These are phyloP conservation scores for Terrapene triunguis DNA, from an alignment of 2,113 vertebrate species.

Conservation along the genomic window DNA sequence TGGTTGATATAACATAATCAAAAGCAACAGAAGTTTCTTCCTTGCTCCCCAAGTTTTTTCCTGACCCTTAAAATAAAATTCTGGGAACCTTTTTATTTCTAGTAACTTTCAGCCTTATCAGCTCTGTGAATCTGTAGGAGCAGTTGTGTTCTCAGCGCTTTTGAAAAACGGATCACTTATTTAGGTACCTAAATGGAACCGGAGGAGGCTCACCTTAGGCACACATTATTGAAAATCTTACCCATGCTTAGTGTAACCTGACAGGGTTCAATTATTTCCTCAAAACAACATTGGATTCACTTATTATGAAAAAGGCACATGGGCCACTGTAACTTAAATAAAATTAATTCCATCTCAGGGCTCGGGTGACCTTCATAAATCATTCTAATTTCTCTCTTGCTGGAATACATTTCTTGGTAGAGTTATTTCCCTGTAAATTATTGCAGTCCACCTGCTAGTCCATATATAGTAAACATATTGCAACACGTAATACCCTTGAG, in stretches of 20 bases:
- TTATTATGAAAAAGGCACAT: not conserved
- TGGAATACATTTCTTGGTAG: not conserved
- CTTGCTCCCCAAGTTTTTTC: not conserved
- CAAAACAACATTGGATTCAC: not conserved
- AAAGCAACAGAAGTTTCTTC: not conserved
- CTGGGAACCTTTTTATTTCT: not conserved
- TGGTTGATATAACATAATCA: not conserved
- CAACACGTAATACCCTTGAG: not conserved
- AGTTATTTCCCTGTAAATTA: not conserved
- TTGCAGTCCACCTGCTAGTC: not conserved
- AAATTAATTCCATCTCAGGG: not conserved
- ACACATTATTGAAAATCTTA: not conserved
- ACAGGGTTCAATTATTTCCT: not conserved
- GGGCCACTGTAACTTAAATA: not conserved
- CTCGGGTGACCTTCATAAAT: not conserved
- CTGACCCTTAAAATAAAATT: not conserved
- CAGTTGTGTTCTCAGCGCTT: not conserved
- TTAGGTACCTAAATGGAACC: not conserved
- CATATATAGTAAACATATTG: not conserved
- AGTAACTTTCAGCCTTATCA: not conserved
- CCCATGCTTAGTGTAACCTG: not conserved
- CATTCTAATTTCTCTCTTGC: not conserved
- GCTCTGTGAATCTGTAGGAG: not conserved
- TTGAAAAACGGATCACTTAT: not conserved
- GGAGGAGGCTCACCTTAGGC: not conserved